Evolutionary conservation across 1,140 invertebrate genomes (phyloP).

Genomic region (Neodiprion pinetum): DNA sequence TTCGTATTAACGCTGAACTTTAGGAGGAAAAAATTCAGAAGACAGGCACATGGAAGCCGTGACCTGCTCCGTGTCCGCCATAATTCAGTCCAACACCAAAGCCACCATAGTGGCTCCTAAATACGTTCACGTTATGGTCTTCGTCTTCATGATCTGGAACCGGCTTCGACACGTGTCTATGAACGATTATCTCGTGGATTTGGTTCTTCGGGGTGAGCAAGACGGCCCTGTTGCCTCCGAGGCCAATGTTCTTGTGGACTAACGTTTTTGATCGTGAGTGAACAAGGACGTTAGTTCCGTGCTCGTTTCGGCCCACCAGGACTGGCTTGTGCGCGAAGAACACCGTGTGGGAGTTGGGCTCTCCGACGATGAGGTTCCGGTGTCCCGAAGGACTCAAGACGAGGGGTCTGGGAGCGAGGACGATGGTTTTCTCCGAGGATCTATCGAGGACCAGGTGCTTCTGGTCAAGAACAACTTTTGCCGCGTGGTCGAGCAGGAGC

Average conservation of each 20-base stretch:
- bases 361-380: not conserved
- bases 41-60: constrained; percentile 7
- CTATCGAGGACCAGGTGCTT: not conserved
- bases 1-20: too few relatives aligned
- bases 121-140: not conserved
- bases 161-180: constrained; percentile 2
- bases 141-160: not conserved
- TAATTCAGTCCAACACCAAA: constrained; percentile 10
- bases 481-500: constrained; percentile 7
- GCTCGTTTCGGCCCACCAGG: not conserved
- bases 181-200: constrained; percentile 9
- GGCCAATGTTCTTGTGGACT: not conserved
- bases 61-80: constrained; percentile 8
- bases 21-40: not conserved
- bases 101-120: constrained; percentile 7
- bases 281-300: not conserved
- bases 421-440: not conserved
- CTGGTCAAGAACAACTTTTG: not conserved
- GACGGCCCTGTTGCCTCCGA: not conserved
- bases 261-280: not conserved
- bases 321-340: constrained; percentile 4
- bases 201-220: not conserved
- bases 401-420: not conserved
- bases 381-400: not conserved
- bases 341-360: not conserved